These are phyloP conservation scores for Drosophila busckii DNA, from an alignment of 1,140 invertebrate genomes.

Conservation along the genomic window DNA sequence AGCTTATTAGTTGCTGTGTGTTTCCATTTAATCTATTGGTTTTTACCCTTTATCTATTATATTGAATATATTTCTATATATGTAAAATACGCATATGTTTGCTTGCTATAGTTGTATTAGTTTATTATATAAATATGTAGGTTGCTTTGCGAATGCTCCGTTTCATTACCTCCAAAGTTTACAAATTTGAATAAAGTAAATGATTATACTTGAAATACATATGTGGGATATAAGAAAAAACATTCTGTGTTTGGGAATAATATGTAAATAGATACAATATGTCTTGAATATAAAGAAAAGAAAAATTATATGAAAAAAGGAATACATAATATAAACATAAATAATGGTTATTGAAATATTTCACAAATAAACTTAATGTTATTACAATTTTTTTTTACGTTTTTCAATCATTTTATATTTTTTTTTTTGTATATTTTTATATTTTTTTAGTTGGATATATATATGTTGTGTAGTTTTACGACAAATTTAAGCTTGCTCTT, in stretches of 20 bases:
- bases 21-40: constrained; percentile 53
- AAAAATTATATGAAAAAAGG: constrained; percentile 20
- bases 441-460: constrained; percentile 44
- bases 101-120: constrained; percentile 32
- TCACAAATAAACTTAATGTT: constrained; percentile 55
- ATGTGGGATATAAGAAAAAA: constrained; percentile 31
- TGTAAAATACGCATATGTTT: constrained; percentile 28
- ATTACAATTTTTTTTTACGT: constrained; percentile 12
- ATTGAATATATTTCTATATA: constrained; percentile 32
- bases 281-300: constrained; percentile 13
- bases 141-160: constrained; percentile 33
- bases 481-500: constrained; percentile 62
- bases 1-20: constrained; percentile 18
- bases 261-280: constrained; percentile 17
- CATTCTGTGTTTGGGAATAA: constrained; percentile 10
- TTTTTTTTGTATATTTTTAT: constrained; percentile 44
- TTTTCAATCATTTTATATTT: constrained; percentile 27
- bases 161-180: constrained; percentile 18
- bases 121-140: constrained; percentile 53
- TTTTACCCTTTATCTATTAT: constrained; percentile 51
- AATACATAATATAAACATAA: constrained; percentile 45
- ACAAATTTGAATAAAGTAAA: constrained; percentile 52
- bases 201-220: constrained; percentile 23
- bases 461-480: constrained; percentile 59
- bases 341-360: constrained; percentile 45